Percentiles rank a stretch among this genome's conserved stretches.
Conservation (phyloP, 2,113 vertebrate genomes). For the Lipotes vexillifer region DNA sequence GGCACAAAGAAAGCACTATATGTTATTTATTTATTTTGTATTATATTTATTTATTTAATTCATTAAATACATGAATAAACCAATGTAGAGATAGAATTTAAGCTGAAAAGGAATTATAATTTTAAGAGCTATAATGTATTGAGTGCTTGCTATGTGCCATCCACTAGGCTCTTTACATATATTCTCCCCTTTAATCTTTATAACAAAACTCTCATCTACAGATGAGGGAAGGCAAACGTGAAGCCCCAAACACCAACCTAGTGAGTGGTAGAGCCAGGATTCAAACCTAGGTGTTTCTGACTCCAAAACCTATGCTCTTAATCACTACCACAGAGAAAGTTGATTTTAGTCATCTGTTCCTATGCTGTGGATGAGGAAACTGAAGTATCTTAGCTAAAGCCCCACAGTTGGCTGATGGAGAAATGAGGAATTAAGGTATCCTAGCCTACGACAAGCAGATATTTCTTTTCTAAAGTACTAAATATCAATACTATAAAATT, state of each 20-base stretch:
- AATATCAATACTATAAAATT: neutral
- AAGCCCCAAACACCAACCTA: conserved; percentile 22
- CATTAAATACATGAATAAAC: neutral
- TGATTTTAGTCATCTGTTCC: neutral
- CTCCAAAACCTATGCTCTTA: neutral
- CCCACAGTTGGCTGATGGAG: neutral
- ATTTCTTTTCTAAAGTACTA: neutral
- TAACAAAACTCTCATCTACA: neutral
- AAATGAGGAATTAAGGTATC: neutral
- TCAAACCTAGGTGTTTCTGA: neutral
- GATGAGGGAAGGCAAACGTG: neutral
- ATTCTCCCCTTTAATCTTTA: neutral
- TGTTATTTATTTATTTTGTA: neutral
- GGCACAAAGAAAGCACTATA: neutral
- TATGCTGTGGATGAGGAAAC: neutral
- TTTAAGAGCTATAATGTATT: neutral
- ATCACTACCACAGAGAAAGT: neutral
- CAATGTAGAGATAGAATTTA: neutral
- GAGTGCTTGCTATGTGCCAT: neutral
- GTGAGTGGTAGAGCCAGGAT: neutral
- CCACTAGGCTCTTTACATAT: neutral
- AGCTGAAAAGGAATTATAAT: neutral
- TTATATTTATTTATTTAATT: neutral
- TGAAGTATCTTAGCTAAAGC: neutral
- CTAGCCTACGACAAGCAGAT: neutral